Evolutionary conservation across 2,113 vertebrate genomes (phyloP), one percentile per base, ranked within the genome.

Genomic region (Ophiodon elongatus): DNA sequence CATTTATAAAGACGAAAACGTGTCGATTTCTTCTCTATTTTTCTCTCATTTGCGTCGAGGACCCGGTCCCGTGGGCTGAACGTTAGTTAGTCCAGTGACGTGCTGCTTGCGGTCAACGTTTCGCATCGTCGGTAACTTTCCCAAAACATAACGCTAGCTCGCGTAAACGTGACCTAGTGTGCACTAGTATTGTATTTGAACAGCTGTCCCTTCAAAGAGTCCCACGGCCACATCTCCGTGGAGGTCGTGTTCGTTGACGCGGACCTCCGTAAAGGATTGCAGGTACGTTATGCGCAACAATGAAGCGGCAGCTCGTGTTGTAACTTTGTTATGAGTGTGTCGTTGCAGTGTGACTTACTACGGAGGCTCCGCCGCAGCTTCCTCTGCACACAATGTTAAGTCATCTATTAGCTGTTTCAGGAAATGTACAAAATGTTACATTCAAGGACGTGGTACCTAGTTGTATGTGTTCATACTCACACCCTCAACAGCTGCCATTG

Each of bases 71-170:
- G 25, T 39, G 17, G 27, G 66, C 23, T 63, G 33, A 73, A 54
- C n/a, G 66, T 35, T 8, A n/a, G 66, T 35, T 8, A n/a, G 37
- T 33, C 21, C 23, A 17, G 62, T 73, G 52, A 86, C 81, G 73
- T 64, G 71, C 76, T 74, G 66, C n/a, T n/a, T n/a, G n/a, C 74
- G 57, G 71, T 80, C 73, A 27, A 70, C 71, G 73, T 23, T 70
- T 45, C 66, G 79, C 76, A 2, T 19, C 29, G 27, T 25, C 75
- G 74, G 27, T n/a, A 29, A 77, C 76, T 45, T 86, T 79, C 80
- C 19, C 78, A 88, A 82, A 86, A 84, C 79, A 86, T 10, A 15
- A 59, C 4, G 15, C 39, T 14, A 79, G 41, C 50, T 1, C 25
- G 54, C 54, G 54, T 25, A 6, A 45, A 27, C 45, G 39, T 72